A percentile compares a stretch with the other conserved stretches of the same genome.
These are phyloP conservation scores for Cercocebus atys DNA, from an alignment of 2,113 vertebrate species.

Conservation along the genomic window DNA sequence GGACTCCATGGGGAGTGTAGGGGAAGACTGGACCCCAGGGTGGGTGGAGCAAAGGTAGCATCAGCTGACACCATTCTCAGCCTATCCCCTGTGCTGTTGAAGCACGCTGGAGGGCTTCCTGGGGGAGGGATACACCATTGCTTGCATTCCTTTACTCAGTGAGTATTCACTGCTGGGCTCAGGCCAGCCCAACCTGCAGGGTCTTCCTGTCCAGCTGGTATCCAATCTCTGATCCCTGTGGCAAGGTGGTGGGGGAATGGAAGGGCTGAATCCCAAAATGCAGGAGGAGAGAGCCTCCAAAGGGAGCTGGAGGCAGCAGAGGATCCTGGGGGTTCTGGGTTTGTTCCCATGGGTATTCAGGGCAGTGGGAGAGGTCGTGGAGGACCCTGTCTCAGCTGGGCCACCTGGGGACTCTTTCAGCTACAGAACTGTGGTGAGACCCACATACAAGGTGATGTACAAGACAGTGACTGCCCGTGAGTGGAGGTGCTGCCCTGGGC, in stretches of 20 bases:
- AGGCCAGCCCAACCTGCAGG: background rate
- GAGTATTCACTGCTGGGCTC: background rate
- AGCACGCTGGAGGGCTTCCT: background rate
- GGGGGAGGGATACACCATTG: background rate
- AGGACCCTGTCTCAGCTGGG: background rate
- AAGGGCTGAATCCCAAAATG: fast-evolving
- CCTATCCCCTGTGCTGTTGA: background rate
- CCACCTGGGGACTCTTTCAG: conserved; percentile 80
- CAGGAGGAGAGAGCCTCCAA: background rate
- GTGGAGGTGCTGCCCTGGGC: conserved; percentile 96
- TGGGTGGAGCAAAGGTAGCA: background rate
- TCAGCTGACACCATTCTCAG: background rate
- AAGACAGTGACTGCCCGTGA: conserved; percentile 92
- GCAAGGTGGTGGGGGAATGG: no score
- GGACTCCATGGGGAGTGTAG: background rate
- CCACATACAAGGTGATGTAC: conserved; percentile 93
- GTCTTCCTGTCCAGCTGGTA: background rate
- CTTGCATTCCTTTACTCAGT: background rate
- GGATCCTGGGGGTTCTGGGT: background rate
- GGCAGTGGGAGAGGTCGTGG: background rate
- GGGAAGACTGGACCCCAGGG: background rate
- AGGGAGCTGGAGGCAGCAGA: background rate
- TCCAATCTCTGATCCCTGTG: background rate
- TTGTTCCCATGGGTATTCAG: background rate
- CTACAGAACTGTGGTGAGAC: conserved; percentile 92